Evolutionary conservation across 2,113 vertebrate genomes (phyloP).

Genomic region (Felis chaus): DNA sequence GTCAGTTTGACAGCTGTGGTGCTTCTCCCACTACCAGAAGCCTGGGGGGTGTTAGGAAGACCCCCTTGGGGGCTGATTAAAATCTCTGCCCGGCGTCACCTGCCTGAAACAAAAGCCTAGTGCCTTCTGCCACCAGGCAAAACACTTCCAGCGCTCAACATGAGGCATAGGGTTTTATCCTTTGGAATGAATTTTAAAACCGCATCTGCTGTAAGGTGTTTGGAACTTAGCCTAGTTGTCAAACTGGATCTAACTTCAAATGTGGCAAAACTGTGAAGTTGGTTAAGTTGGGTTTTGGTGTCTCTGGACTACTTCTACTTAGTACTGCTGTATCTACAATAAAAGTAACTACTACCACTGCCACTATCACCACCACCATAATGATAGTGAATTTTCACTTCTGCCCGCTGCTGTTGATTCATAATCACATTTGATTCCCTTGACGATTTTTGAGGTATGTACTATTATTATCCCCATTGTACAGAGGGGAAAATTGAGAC

Average conservation of each 20-base stretch:
- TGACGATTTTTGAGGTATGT: neutral
- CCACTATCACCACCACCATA: neutral
- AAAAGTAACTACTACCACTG: neutral
- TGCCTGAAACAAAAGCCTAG: constrained; percentile 56
- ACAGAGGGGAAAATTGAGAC: neutral
- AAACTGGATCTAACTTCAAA: constrained; percentile 28
- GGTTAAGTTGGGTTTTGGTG: neutral
- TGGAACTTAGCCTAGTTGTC: constrained; percentile 51
- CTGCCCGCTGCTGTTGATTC: neutral
- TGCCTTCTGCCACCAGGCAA: constrained; percentile 53
- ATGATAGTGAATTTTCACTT: neutral
- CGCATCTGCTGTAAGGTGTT: constrained; percentile 37
- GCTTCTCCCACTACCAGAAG: neutral
- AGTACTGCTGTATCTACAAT: neutral
- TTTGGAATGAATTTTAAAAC: constrained; percentile 53
- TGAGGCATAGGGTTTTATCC: neutral
- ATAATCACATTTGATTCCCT: neutral
- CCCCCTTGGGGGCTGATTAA: constrained; percentile 50
- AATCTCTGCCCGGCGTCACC: constrained; percentile 51
- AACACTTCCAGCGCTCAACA: constrained; percentile 19
- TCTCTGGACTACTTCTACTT: neutral
- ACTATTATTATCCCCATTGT: neutral
- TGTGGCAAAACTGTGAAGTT: constrained; percentile 37
- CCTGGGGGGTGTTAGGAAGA: constrained; percentile 42
- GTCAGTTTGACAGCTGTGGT: neutral